phyloP scores from a whole-genome alignment of 1,140 invertebrate species.

The Drusus annulatus region DNA sequence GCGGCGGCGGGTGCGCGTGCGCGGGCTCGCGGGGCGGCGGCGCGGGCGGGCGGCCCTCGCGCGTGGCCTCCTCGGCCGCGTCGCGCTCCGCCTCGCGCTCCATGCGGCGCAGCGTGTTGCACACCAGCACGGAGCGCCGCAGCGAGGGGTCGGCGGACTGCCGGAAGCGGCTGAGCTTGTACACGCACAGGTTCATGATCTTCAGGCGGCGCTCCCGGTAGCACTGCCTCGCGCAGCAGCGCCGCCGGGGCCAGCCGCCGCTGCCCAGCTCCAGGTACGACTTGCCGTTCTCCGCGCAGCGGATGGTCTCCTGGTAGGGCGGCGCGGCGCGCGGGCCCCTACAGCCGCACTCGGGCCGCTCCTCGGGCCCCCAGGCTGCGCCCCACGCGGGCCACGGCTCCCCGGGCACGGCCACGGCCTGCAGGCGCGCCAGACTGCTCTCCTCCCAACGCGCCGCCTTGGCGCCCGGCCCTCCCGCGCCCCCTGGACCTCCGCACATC shows the following conservation, averaged over 20 bases:
- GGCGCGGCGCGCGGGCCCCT: conserved; percentile 67
- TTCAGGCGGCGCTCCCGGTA: conserved; percentile 89
- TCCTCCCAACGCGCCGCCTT: conserved; percentile 71
- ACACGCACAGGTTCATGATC: conserved; percentile 93
- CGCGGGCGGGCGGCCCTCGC: conserved; percentile 55
- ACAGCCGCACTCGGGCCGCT: conserved; percentile 65
- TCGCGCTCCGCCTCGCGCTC: conserved; percentile 93
- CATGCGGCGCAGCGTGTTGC: conserved; percentile 92
- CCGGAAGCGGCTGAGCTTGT: conserved; percentile 89
- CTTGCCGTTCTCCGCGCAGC: conserved; percentile 91
- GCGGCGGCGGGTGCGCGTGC: conserved; percentile 67
- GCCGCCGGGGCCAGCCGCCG: conserved; percentile 81
- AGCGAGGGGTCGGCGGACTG: conserved; percentile 92
- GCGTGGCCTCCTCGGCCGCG: conserved; percentile 70
- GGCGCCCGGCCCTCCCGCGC: conserved; percentile 64
- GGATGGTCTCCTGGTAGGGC: conserved; percentile 84
- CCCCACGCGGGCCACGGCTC: conserved; percentile 56
- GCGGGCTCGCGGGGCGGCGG: conserved; percentile 68
- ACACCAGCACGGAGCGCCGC: conserved; percentile 93
- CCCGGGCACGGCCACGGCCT: conserved; percentile 70
- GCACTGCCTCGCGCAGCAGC: conserved; percentile 83
- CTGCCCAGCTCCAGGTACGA: conserved; percentile 89
- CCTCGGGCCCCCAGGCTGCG: conserved; percentile 43
- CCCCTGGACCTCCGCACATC: conserved; percentile 63
- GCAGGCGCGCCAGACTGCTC: conserved; percentile 69